Base-by-base conservation (phyloP, 2,797 vertebrate genomes). In the Furcifer pardalis region DNA sequence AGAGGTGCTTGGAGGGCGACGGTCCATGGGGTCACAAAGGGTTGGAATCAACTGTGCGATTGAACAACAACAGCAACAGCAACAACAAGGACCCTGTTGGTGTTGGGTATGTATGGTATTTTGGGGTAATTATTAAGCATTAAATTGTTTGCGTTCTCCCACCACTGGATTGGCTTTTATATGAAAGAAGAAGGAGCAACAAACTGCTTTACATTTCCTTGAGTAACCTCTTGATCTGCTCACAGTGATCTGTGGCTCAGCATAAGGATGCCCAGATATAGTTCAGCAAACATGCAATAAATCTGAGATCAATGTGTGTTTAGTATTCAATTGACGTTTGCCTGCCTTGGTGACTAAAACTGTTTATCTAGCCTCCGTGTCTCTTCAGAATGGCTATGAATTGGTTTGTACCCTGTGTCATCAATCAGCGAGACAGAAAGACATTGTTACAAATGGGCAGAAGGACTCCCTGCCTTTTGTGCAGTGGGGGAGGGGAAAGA, bases 301-400 rank as follows among this genome's bases (percentile, higher is more conserved):
- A 69, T 69, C 74, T 76, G 73, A 63, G 65, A 77, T 83, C 46
- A 5, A 27, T 68, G 49, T 74, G 63, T 42, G 32, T 32, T 32
- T 75, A 83, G 73, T 19, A 83, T 69, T 32, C 40, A 69, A 30
- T 9, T 69, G 79, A 80, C 30, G 32, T 56, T 69, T 80, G 79
- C 79, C 49, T 69, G 52, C 15, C 32, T 69, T 32, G 37, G 65
- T 40, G 37, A 80, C 65, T 56, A 19, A 69, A 37, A 69, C 23
- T 72, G 30, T 62, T 82, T 73, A 42, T 81, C 79, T 9, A 52
- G 49, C 49, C 19, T n/a, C 52, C 19, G 6, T 73, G 56, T 49
- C 56, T 79, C 49, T 40, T 5, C 37, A 42, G 19, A 63, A 17
- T 17, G 32, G 46, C 52, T 73, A 79, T 63, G 42, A 52, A 79